Conservation (phyloP, 1,140 invertebrate species). For the Sinella curviseta region DNA sequence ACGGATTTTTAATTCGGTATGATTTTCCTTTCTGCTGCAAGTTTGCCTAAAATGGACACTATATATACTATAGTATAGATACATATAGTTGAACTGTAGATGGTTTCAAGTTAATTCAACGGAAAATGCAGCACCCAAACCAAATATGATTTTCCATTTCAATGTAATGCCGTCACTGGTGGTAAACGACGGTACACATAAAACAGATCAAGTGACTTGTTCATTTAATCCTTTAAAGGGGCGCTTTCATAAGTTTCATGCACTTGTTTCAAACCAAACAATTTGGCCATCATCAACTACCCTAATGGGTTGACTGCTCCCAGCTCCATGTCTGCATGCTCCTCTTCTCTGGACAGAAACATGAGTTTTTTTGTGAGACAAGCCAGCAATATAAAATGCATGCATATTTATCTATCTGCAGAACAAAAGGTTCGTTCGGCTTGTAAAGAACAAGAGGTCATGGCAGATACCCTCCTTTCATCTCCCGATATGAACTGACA, state of each 20-base stretch:
- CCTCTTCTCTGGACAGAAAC: background rate
- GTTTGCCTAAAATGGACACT: too few species aligned
- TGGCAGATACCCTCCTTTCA: too few species aligned
- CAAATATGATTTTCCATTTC: background rate
- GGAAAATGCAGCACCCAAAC: too few species aligned
- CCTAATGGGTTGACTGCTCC: background rate
- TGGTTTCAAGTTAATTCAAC: too few species aligned
- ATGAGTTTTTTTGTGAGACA: too few species aligned
- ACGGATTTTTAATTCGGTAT: background rate
- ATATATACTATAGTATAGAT: too few species aligned
- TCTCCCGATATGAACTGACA: too few species aligned
- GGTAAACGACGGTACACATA: background rate
- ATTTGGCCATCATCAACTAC: slow-evolving; percentile 20
- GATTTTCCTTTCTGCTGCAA: background rate
- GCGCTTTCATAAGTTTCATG: background rate
- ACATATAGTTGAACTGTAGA: too few species aligned
- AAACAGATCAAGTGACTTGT: slow-evolving; percentile 6
- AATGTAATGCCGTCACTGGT: background rate
- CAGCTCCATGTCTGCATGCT: background rate
- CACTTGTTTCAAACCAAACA: slow-evolving; percentile 2
- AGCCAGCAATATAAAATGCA: too few species aligned
- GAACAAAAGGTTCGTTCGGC: too few species aligned
- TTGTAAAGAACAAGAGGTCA: too few species aligned
- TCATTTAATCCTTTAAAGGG: background rate
- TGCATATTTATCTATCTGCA: too few species aligned